phyloP scores from a whole-genome alignment of 2,888 invertebrate genomes.

The Perithous albicinctus region DNA sequence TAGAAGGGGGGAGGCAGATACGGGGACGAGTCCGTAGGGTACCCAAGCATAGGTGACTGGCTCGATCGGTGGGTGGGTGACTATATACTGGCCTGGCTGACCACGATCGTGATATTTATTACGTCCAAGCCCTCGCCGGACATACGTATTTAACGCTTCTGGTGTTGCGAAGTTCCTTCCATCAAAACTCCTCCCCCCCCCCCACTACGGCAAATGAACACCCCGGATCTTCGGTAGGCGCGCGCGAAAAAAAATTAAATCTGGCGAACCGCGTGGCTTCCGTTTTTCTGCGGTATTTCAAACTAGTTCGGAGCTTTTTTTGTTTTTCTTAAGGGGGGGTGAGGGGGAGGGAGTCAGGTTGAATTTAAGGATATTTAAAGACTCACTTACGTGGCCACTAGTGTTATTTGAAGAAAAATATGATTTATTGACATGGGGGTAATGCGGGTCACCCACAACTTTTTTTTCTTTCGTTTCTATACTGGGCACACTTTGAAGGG shows the following conservation, averaged over 20 bases:
- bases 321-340: background rate
- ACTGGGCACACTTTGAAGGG: no score
- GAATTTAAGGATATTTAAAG: no score
- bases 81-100: constrained; percentile 59
- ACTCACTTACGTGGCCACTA: no score
- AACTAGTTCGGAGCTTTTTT: background rate
- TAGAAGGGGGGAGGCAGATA: constrained; percentile 69
- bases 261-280: constrained; percentile 7
- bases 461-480: no score
- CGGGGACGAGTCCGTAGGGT: constrained; percentile 36
- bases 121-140: constrained; percentile 83
- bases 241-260: constrained; percentile 4
- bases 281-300: background rate
- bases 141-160: constrained; percentile 83
- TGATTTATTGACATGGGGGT: no score
- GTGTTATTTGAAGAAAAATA: no score
- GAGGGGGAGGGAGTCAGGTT: no score
- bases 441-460: no score
- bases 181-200: constrained; percentile 14
- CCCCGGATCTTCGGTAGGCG: background rate
- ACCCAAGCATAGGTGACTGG: constrained; percentile 34
- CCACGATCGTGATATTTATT: constrained; percentile 82
- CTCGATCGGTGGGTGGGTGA: constrained; percentile 67
- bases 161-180: constrained; percentile 70
- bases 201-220: constrained; percentile 13